Evolutionary conservation across 2,888 invertebrate genomes (phyloP), one percentile per base, ranked within the genome.

Genomic region (Malthinus flaveolus): DNA sequence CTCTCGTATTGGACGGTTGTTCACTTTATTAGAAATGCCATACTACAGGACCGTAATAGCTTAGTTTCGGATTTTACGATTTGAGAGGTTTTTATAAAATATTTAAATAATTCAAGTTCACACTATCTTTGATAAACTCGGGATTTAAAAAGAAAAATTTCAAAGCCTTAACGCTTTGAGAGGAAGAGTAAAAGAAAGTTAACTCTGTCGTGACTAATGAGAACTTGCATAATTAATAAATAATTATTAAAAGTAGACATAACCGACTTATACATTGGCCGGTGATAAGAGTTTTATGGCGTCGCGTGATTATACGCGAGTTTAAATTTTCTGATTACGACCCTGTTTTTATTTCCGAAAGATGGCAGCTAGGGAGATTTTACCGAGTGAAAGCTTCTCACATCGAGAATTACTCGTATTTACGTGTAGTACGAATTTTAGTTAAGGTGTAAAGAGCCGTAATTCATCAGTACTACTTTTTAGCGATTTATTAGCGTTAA

Each of bases 361-460:
- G 62, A 71, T 69, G 73, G 73, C 71, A 70, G 70, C 64, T 67
- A 66, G 61, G 63, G 58, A 54, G 64, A 55, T 54, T 57, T 56
- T 59, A 56, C 49, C 34, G 56, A 52, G 62, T 60, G 63, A 63
- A 63, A 63, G 63, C 56, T 52, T 49, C 31, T 46, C 32, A 52
- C 39, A 56, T 62, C 52, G 56, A 44, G 35, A 35, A 46, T 45
- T 36, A 47, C 32, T 59, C 52, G 52, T 56, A 58, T 58, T 58
- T 55, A 50, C 44, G 37, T 49, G 34, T 46, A 23, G 35, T 15
- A 36, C 45, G 32, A 49, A 34, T 32, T 45, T 31, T 11, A 47
- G 53, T 15, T 12, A 32, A 39, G 39, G n/a, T 39, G 39, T 39
- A 15, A 15, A 13, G 39, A n/a, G 39, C 13, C 9, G 7, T 15